Base-by-base conservation (phyloP, 2,797 vertebrate genomes). In the Nasua narica region DNA sequence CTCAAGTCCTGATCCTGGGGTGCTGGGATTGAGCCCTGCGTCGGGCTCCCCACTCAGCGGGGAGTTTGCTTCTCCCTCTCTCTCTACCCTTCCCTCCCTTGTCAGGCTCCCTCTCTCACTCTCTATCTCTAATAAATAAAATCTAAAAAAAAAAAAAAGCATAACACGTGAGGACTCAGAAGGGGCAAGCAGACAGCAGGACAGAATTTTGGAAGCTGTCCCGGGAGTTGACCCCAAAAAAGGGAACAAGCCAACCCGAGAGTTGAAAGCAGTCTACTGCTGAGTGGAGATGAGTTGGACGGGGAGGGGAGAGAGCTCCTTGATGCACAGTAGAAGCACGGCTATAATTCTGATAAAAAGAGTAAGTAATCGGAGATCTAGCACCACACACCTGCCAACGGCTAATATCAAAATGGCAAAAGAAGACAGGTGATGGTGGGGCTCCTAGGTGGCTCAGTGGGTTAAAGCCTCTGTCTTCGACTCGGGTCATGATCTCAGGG, bases 281-380 rank as follows among this genome's bases (percentile, higher is more conserved):
- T 13, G 15, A 56, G 35, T 6, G 54, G 1, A 4, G 35, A 56
- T 56, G 25, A 6, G 15, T 5, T 7, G 60, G 32, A 8, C 8
- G 0, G 2, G 9, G 3, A 4, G 25, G 6, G 11, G 6, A 40
- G 25, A 32, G 19, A 3, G 25, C 16, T 14, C 9, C 6, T 27
- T 5, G 27, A n/a, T 0, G 12, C 32, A 6, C 7, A 6, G 4
- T 3, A 2, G 1, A 10, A 1, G 27, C 46, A n/a, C 2, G 0
- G 3, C 0, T 25, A 18, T 27, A 6, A 67, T 11, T 23, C 1
- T 50, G 43, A 54, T 43, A 21, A 54, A 70, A 54, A 56, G 4
- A 21, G 14, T 32, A 32, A 13, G 25, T 54, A 13, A 43, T 8
- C 5, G n/a, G 18, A 32, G 27, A 16, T 3, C 29, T 1, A 4